These are phyloP conservation scores for Mus pahari DNA, from an alignment of 2,113 vertebrate genomes.

Conservation along the genomic window DNA sequence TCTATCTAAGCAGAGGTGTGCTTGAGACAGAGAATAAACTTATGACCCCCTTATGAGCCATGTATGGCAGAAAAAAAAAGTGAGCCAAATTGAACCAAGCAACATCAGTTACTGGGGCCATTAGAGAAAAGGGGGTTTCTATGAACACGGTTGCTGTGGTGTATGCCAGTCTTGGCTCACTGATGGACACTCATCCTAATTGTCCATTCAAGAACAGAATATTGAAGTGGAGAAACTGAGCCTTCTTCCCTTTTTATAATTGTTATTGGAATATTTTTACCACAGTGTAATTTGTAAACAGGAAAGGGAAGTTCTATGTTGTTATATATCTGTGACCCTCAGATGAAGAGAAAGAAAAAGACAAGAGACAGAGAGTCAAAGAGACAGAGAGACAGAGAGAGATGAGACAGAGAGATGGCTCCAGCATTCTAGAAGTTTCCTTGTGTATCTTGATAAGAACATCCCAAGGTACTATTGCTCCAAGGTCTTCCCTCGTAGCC, in stretches of 20 bases:
- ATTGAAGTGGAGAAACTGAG: not conserved
- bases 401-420: not conserved
- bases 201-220: not conserved
- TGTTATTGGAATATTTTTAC: not conserved
- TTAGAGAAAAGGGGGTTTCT: not conserved
- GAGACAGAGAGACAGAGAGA: not conserved
- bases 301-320: not conserved
- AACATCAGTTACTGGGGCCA: not conserved
- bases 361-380: not conserved
- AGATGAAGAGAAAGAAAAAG: not conserved
- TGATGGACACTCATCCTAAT: not conserved
- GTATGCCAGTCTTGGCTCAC: not conserved
- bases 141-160: too few relatives aligned
- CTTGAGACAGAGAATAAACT: not conserved
- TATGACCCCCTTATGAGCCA: not conserved
- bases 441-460: not conserved
- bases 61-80: not conserved
- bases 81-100: fast-evolving
- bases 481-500: not conserved
- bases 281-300: not conserved
- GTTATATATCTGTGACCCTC: not conserved
- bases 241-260: not conserved
- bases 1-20: not conserved
- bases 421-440: not conserved
- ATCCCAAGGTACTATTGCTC: not conserved